phyloP scores from a whole-genome alignment of 2,797 vertebrate species.

The Chelon auratus region DNA sequence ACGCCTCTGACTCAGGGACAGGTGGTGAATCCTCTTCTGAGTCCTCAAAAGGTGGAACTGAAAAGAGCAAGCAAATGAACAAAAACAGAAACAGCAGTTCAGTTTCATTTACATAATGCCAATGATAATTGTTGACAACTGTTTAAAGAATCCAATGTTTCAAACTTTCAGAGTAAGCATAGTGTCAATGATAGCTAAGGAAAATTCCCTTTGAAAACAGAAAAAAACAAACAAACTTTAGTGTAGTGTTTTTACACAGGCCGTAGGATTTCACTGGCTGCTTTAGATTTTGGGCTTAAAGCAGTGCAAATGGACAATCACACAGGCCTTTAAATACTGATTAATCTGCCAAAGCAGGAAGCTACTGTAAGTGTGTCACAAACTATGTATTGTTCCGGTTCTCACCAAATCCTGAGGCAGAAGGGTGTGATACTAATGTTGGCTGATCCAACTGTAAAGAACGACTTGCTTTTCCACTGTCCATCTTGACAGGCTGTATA shows the following conservation, averaged over 20 bases:
- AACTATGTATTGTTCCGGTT: neutral
- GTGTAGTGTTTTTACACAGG: neutral
- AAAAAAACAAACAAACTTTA: no score
- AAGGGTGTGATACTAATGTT: neutral
- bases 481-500: neutral
- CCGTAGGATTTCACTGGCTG: neutral
- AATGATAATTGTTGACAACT: no score
- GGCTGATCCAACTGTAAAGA: neutral
- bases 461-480: neutral
- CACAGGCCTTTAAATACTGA: neutral
- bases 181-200: no score
- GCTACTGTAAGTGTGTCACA: neutral
- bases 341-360: conserved; percentile 13
- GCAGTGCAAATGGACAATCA: neutral
- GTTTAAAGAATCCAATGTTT: no score
- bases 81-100: neutral
- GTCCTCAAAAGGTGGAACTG: conserved; percentile 75
- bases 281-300: neutral
- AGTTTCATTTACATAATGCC: no score
- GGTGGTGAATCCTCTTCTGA: conserved; percentile 74
- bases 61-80: conserved; percentile 18
- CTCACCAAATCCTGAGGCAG: conserved; percentile 1
- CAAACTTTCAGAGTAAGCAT: no score
- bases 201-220: no score
- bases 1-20: conserved; percentile 76